Percentiles rank a stretch among this genome's conserved stretches.
These are phyloP conservation scores for Ptychadena robeensis DNA, from an alignment of 2,797 vertebrate species.

Conservation along the genomic window DNA sequence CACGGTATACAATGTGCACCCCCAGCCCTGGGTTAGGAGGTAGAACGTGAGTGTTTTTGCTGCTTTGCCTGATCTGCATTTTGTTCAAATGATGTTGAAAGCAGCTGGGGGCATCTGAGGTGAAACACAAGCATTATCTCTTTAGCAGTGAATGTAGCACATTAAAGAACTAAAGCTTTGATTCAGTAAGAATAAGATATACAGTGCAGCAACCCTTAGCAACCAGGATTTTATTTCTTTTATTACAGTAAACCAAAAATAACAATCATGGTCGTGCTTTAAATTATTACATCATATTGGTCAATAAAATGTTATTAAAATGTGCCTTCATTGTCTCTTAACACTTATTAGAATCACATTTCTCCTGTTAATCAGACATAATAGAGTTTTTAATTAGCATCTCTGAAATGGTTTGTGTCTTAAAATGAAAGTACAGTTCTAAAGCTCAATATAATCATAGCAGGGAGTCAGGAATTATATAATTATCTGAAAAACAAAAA, in stretches of 20 bases:
- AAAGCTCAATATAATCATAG: neutral
- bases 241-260: no score
- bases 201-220: no score
- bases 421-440: neutral
- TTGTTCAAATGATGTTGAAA: neutral
- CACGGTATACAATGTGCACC: no score
- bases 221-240: no score
- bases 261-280: no score
- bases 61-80: neutral
- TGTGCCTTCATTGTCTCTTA: neutral
- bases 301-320: neutral
- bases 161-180: no score
- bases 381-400: neutral
- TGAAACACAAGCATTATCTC: neutral
- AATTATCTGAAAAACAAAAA: no score
- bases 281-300: neutral
- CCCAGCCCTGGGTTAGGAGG: neutral
- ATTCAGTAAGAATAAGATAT: no score
- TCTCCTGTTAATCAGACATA: neutral
- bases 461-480: no score
- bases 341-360: neutral
- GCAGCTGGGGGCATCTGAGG: neutral
- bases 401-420: no score
- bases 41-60: neutral
- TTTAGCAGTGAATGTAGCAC: neutral